A percentile compares a stretch with the other conserved stretches of the same genome.
Conservation (phyloP, 2,888 invertebrate genomes). For the Argyresthia albistria region DNA sequence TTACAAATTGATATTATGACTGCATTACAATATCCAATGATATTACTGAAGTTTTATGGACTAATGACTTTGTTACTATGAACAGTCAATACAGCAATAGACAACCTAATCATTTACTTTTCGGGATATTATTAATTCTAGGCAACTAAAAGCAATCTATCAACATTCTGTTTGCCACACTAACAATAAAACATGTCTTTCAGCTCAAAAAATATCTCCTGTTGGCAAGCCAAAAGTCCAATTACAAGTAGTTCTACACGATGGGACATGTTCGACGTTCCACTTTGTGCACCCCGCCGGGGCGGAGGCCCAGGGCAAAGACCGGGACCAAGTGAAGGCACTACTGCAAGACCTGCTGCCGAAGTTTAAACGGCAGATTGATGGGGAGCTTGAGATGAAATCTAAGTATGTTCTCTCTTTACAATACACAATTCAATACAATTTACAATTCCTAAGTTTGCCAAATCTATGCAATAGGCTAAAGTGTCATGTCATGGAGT, state of each 20-base stretch:
- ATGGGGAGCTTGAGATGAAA: conserved; percentile 91
- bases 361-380: conserved; percentile 93
- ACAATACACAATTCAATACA: background rate
- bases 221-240: conserved; percentile 98
- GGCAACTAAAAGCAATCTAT: background rate
- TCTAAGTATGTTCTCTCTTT: conserved; percentile 69
- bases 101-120: background rate
- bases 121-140: background rate
- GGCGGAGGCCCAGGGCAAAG: conserved; percentile 85
- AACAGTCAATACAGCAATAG: too few relatives aligned
- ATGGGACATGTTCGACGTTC: conserved; percentile 95
- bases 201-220: conserved; percentile 97
- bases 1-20: too few relatives aligned
- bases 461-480: too few relatives aligned
- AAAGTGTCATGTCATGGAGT: too few relatives aligned
- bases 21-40: too few relatives aligned
- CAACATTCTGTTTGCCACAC: background rate
- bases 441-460: too few relatives aligned
- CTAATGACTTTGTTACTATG: too few relatives aligned
- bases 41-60: too few relatives aligned
- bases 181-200: conserved; percentile 17
- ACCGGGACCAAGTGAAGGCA: conserved; percentile 95
- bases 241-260: conserved; percentile 95
- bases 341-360: conserved; percentile 91
- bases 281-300: conserved; percentile 95